Conservation (phyloP, 1,140 invertebrate species). For the Aphelenchoides avenae region DNA sequence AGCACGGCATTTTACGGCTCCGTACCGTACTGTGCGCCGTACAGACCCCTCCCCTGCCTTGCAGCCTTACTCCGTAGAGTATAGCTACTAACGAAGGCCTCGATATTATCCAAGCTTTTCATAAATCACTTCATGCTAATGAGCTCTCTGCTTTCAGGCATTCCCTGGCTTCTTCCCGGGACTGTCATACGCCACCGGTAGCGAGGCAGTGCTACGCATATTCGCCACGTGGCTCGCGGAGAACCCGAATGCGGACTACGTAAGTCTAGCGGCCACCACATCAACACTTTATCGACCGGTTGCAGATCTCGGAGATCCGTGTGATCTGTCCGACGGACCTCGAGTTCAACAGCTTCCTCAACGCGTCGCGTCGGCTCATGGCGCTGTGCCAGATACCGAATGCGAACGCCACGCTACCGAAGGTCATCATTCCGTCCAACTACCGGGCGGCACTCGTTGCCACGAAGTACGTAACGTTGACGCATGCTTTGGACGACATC, state of each 20-base stretch:
- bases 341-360: slow-evolving; percentile 7
- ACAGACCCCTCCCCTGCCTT: no score
- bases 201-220: slow-evolving; percentile 36
- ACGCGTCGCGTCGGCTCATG: slow-evolving; percentile 15
- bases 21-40: no score
- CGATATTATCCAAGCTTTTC: no score
- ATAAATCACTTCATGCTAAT: no score
- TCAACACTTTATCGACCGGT: slow-evolving; percentile 3
- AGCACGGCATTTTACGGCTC: no score
- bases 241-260: slow-evolving; percentile 28
- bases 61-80: no score
- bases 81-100: no score
- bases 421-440: slow-evolving; percentile 3
- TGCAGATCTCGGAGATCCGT: slow-evolving; percentile 31
- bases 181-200: slow-evolving; percentile 6
- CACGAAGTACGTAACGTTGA: neutral
- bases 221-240: slow-evolving; percentile 39
- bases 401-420: neutral
- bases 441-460: slow-evolving; percentile 13
- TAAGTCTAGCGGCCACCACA: slow-evolving; percentile 2
- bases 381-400: neutral
- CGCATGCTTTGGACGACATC: neutral
- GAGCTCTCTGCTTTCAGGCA: slow-evolving; percentile 11
- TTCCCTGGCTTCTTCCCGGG: slow-evolving; percentile 40
- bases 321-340: slow-evolving; percentile 32